Conservation (phyloP, 2,888 invertebrate species). For the Ectropis crepuscularia region DNA sequence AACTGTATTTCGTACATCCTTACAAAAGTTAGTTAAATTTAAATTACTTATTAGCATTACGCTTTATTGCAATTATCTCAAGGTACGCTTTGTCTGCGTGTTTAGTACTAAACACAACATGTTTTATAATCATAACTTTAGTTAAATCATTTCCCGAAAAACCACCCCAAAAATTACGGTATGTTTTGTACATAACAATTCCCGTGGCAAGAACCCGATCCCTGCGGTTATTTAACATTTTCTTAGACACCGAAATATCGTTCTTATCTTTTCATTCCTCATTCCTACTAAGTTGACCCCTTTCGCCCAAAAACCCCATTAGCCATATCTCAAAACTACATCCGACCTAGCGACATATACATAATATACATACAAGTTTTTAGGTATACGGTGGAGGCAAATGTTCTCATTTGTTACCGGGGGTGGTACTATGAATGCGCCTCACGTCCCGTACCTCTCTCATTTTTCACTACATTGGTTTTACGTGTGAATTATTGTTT, state of each 20-base stretch:
- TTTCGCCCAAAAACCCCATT: slow-evolving; percentile 43
- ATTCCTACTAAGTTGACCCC: slow-evolving; percentile 42
- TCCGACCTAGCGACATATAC: slow-evolving; percentile 41
- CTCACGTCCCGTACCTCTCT: slow-evolving; percentile 77
- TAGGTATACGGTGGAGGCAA: slow-evolving; percentile 60
- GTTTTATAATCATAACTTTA: too few species aligned
- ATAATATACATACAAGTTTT: slow-evolving; percentile 35
- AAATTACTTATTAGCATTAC: too few species aligned
- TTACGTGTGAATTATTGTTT: slow-evolving; percentile 83
- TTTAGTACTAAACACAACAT: too few species aligned
- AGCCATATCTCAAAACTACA: slow-evolving; percentile 46
- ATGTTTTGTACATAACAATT: slow-evolving; percentile 14
- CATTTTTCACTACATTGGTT: slow-evolving; percentile 85
- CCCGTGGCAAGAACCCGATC: slow-evolving; percentile 6
- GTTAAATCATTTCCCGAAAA: slow-evolving; percentile 1
- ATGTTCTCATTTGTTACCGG: slow-evolving; percentile 76
- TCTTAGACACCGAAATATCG: slow-evolving; percentile 26
- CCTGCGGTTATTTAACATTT: slow-evolving; percentile 31
- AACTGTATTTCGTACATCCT: too few species aligned
- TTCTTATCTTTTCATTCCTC: slow-evolving; percentile 38
- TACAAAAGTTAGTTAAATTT: too few species aligned
- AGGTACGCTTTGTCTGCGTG: too few species aligned
- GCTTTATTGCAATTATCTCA: too few species aligned
- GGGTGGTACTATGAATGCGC: slow-evolving; percentile 64
- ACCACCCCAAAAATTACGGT: slow-evolving; percentile 1